Base-by-base conservation (phyloP, 2,888 invertebrate species). In the Elmis aenea region DNA sequence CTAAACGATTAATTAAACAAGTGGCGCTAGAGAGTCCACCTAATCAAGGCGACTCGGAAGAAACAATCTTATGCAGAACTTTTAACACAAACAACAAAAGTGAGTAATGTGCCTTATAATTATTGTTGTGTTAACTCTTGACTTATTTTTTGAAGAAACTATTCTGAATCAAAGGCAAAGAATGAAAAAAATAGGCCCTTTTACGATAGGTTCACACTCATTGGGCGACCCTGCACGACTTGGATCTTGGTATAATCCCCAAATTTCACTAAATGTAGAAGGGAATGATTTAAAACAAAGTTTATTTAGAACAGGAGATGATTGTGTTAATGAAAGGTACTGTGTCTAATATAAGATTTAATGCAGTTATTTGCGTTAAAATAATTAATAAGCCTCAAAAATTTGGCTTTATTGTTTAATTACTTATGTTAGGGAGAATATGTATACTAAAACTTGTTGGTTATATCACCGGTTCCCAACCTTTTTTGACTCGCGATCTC, bases 11-110 rank as follows among this genome's bases (percentile, higher is more conserved):
- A 10, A 82, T 76, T 31, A 83, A 83, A 54, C 83, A 83, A 64
- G 78, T 79, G 13, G 83, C 83, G n/a, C 62, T 83, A 27, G 81
- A 82, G 47, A 81, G 81, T 9, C 80, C 81, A 2, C 76, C 79
- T 1, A 69, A 65, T 52, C 59, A 60, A 48, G 55, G 45, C 3
- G 68, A 68, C 32, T 39, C 52, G 15, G 65, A 66, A 21, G 65
- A 50, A 40, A 24, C 15, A 34, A 15, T 45, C 36, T 24, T 35
- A 9, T 42, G 20, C 50, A 63, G 58, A 52, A 52, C 52, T 13
- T 49, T 56, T 5, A 60, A 63, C 51, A 33, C 54, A 9, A 64
- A 66, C 26, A 59, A 55, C 44, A 62, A 61, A 50, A 58, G 65
- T 65, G 52, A 53, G 52, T 45, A 18, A 9, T 21, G 5, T 24